Evolutionary conservation across 2,797 vertebrate species (phyloP).

Genomic region (Serranus cabrilla): DNA sequence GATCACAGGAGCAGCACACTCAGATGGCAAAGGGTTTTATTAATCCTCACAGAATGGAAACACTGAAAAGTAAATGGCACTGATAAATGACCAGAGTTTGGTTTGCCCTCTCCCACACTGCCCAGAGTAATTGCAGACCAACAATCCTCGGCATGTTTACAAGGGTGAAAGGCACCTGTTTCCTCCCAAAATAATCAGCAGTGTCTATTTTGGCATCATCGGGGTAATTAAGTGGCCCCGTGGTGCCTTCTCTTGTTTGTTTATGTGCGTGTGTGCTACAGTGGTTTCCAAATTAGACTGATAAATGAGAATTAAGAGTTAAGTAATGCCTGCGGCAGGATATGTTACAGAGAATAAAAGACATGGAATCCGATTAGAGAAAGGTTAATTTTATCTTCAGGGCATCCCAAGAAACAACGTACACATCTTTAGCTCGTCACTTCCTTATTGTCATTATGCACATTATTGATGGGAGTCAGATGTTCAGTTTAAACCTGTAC

Average conservation of each 20-base stretch:
- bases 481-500: no score
- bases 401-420: background rate
- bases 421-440: background rate
- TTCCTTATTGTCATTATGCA: no score
- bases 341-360: constrained; percentile 2
- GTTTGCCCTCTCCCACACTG: constrained; percentile 27
- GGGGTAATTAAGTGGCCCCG: constrained; percentile 37
- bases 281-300: constrained; percentile 1
- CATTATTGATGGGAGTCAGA: no score
- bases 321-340: background rate
- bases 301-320: background rate
- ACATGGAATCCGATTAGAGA: background rate
- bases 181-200: constrained; percentile 46
- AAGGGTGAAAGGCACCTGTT: constrained; percentile 59
- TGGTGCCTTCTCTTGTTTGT: constrained; percentile 46
- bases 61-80: background rate
- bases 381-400: background rate
- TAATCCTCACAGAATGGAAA: background rate
- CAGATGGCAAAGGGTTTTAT: background rate
- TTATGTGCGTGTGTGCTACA: constrained; percentile 3
- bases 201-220: constrained; percentile 48
- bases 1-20: background rate
- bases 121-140: constrained; percentile 47
- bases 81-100: constrained; percentile 12
- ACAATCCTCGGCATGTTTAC: constrained; percentile 54